phyloP scores from a whole-genome alignment of 2,113 vertebrate genomes.

The Rattus rattus region DNA sequence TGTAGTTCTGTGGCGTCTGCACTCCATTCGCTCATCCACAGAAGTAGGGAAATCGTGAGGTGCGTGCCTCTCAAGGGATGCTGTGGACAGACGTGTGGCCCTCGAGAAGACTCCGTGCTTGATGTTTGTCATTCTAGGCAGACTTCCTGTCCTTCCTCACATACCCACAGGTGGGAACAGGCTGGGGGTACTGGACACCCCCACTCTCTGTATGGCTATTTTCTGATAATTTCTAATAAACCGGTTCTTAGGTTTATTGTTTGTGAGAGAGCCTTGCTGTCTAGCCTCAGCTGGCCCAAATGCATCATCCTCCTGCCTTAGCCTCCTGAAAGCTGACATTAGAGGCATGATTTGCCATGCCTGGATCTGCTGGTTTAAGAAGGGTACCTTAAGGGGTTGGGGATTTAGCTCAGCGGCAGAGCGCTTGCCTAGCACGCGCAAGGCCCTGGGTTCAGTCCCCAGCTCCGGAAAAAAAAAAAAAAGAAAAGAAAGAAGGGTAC shows the following conservation, averaged over 20 bases:
- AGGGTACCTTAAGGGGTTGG: background rate
- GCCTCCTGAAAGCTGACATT: background rate
- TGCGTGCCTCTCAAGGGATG: fast-evolving
- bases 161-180: background rate
- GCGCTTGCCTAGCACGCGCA: too few species aligned
- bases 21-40: background rate
- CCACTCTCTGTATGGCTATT: background rate
- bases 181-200: background rate
- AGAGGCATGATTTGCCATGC: background rate
- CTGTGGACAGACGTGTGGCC: background rate
- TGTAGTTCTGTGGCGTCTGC: background rate
- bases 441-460: too few species aligned
- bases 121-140: fast-evolving
- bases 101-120: background rate
- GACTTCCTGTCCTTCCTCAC: background rate
- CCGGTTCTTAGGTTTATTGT: background rate
- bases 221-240: background rate
- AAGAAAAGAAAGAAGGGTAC: too few species aligned
- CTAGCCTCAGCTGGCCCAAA: background rate
- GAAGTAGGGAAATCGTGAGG: background rate
- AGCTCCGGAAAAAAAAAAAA: too few species aligned
- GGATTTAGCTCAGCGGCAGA: too few species aligned
- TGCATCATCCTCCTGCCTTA: background rate
- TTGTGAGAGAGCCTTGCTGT: background rate
- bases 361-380: background rate